Conservation (phyloP, 2,888 invertebrate genomes). For the Ctenicera cuprea region DNA sequence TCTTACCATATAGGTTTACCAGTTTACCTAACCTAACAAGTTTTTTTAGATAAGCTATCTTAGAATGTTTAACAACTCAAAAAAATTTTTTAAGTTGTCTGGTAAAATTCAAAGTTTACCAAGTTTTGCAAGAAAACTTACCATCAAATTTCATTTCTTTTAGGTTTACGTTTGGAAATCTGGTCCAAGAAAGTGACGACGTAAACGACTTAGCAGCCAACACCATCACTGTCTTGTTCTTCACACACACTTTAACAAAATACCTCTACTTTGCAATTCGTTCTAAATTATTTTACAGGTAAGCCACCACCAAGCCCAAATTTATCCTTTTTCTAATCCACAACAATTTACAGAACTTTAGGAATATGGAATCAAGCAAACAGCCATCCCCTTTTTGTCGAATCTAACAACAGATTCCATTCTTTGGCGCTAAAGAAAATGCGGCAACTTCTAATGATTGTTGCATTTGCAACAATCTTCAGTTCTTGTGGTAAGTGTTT, state of each 20-base stretch:
- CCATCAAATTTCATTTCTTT: neutral
- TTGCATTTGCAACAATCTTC: slow-evolving; percentile 78
- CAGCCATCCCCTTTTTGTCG: slow-evolving; percentile 88
- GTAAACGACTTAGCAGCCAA: slow-evolving; percentile 84
- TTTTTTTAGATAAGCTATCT: too few relatives aligned
- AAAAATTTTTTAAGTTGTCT: too few relatives aligned
- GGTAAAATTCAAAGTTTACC: too few relatives aligned
- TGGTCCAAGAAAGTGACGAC: slow-evolving; percentile 83
- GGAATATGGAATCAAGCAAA: slow-evolving; percentile 91
- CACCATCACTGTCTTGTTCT: slow-evolving; percentile 88
- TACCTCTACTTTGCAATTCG: slow-evolving; percentile 83
- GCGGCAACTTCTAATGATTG: slow-evolving; percentile 82
- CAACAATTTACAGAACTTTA: slow-evolving; percentile 76
- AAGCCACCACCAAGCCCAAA: slow-evolving; percentile 56
- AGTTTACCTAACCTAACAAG: too few relatives aligned
- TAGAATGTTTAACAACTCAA: too few relatives aligned
- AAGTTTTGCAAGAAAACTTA: neutral
- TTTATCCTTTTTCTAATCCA: neutral
- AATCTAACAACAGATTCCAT: slow-evolving; percentile 84
- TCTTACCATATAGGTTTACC: too few relatives aligned
- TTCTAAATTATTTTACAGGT: slow-evolving; percentile 85
- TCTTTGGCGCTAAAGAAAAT: slow-evolving; percentile 84
- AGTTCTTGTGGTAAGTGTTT: slow-evolving; percentile 77
- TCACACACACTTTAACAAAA: slow-evolving; percentile 86
- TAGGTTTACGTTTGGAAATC: slow-evolving; percentile 79